Evolutionary conservation across 2,113 vertebrate species (phyloP).

Genomic region (Dryoscopus gambensis): DNA sequence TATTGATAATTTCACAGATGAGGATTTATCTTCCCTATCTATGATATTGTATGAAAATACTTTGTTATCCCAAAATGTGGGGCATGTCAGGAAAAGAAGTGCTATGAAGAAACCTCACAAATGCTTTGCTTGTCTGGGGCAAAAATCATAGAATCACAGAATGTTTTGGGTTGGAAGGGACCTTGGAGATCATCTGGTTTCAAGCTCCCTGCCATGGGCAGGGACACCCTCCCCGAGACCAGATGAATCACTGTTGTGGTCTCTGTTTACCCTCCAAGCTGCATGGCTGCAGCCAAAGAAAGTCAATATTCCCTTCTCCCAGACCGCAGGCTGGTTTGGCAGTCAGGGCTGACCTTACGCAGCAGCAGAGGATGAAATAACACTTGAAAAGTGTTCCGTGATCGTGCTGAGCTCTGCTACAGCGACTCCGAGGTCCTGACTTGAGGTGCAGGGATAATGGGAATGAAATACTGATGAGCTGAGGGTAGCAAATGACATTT

Average conservation of each 20-base stretch:
- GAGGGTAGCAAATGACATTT: not conserved
- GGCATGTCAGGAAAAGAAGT: not conserved
- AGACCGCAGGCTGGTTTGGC: not conserved
- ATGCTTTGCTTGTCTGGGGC: not conserved
- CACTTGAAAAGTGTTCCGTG: not conserved
- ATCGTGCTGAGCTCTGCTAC: not conserved
- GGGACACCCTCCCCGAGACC: not conserved
- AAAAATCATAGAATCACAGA: not conserved
- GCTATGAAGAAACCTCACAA: rapidly evolving
- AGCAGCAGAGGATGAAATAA: not conserved
- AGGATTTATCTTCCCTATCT: not conserved
- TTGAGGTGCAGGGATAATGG: not conserved
- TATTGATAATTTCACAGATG: not conserved
- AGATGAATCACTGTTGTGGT: not conserved
- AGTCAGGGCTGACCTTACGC: not conserved
- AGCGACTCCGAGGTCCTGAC: not conserved
- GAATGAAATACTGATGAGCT: not conserved
- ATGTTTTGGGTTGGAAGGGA: not conserved
- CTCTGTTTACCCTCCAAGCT: not conserved
- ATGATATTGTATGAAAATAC: not conserved
- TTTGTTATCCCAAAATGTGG: not conserved
- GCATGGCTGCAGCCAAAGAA: not conserved
- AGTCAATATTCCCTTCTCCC: not conserved
- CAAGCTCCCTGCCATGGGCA: not conserved
- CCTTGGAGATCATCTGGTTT: not conserved